A percentile compares a stretch with the other conserved stretches of the same genome.
Evolutionary conservation across 2,797 vertebrate genomes (phyloP).

Genomic region (Acestrorhynchus altus): DNA sequence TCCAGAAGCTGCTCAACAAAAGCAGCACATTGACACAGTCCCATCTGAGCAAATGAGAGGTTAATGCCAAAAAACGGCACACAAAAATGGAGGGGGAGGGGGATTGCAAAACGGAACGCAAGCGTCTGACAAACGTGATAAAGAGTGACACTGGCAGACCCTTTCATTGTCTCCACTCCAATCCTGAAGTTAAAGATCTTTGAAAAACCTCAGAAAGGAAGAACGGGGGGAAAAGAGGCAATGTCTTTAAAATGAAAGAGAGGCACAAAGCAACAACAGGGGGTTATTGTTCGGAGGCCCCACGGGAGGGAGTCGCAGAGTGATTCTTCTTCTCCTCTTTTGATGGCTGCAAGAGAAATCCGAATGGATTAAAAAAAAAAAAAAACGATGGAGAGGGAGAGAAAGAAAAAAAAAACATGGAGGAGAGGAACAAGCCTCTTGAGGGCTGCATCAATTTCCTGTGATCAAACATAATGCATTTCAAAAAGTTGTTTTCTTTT

Average conservation of each 20-base stretch:
- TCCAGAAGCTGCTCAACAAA: neutral
- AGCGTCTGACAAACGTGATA: conserved; percentile 90
- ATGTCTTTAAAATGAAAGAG: conserved; percentile 99
- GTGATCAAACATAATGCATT: conserved; percentile 99
- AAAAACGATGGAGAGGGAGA: conserved; percentile 65
- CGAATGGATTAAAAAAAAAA: conserved; percentile 46
- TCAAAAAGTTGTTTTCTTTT: conserved; percentile 95
- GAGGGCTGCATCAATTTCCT: conserved; percentile 98
- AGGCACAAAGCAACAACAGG: conserved; percentile 99
- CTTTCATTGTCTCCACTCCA: conserved; percentile 96
- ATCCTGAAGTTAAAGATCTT: conserved; percentile 99
- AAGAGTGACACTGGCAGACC: conserved; percentile 92
- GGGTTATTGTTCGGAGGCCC: conserved; percentile 96
- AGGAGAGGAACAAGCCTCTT: conserved; percentile 87
- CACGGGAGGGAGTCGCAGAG: conserved; percentile 92
- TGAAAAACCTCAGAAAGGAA: conserved; percentile 83
- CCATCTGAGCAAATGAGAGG: conserved; percentile 87
- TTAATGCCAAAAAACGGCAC: conserved; percentile 97
- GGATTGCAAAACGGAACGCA: conserved; percentile 72
- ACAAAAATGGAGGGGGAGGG: conserved; percentile 69
- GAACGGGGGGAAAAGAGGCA: conserved; percentile 82
- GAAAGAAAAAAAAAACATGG: conserved; percentile 35
- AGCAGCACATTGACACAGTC: neutral
- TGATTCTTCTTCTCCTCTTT: conserved; percentile 95
- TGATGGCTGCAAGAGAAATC: conserved; percentile 92